Conservation (phyloP, 2,888 invertebrate species). For the Lumbricus terrestris region DNA sequence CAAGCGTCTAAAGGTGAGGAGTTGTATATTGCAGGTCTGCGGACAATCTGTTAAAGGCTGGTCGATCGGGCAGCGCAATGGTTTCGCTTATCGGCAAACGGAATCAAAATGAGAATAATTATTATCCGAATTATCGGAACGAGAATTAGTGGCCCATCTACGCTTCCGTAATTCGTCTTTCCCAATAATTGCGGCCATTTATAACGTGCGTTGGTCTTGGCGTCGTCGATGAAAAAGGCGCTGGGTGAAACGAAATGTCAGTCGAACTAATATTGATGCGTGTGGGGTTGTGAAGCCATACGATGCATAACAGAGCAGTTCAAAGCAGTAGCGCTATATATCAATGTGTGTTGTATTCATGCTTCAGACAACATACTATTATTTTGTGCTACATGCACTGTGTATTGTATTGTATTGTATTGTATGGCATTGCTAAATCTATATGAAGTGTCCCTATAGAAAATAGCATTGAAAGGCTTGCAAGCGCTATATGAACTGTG, state of each 20-base stretch:
- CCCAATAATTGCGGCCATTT: conserved; percentile 10
- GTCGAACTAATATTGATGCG: background rate
- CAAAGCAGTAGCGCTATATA: background rate
- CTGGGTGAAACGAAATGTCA: conserved; percentile 3
- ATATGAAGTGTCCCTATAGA: no score
- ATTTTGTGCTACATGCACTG: no score
- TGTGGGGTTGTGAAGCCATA: background rate
- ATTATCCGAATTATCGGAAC: conserved; percentile 13
- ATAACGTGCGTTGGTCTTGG: background rate
- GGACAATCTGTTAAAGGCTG: background rate
- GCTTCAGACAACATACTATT: background rate
- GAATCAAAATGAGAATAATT: conserved; percentile 4
- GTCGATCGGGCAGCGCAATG: background rate
- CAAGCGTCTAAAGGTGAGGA: background rate
- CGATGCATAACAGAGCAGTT: background rate
- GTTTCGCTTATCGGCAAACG: background rate
- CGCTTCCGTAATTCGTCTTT: conserved; percentile 18
- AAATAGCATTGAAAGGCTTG: no score
- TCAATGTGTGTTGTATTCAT: background rate
- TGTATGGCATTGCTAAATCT: background rate
- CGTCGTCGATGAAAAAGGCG: background rate
- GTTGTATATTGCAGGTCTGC: background rate
- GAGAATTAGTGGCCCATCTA: background rate
- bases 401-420: no score
- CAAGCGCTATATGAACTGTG: no score